Conservation (phyloP, 2,113 vertebrate species). For the Lophochroa leadbeateri region DNA sequence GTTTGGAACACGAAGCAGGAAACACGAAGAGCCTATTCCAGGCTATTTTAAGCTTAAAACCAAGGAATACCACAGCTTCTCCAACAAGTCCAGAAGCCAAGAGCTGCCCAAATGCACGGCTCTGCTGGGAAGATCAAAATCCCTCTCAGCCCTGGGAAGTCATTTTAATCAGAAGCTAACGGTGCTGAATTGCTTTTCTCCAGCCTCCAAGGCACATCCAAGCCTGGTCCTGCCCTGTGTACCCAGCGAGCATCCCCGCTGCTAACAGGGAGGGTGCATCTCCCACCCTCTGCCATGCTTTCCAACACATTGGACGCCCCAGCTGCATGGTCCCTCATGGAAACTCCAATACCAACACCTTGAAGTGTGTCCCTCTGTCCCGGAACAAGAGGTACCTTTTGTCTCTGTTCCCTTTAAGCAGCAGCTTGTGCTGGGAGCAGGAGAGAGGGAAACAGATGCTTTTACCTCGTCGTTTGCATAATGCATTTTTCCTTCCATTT, state of each 20-base stretch:
- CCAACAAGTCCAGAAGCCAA: background rate
- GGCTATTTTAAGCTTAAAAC: slow-evolving; percentile 7
- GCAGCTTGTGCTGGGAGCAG: background rate
- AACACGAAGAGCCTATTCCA: background rate
- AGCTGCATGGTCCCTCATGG: background rate
- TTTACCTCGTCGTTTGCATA: background rate
- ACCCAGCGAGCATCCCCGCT: background rate
- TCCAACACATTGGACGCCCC: background rate
- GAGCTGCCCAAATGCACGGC: background rate
- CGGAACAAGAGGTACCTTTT: background rate
- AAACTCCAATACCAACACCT: background rate
- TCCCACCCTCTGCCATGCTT: background rate
- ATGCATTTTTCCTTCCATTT: background rate
- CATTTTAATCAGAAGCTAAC: background rate
- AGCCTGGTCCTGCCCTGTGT: background rate
- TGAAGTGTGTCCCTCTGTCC: too few relatives aligned
- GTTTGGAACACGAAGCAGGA: background rate
- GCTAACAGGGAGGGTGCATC: fast-evolving
- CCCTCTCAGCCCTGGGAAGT: background rate
- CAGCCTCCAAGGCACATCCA: background rate
- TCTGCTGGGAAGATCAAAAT: background rate
- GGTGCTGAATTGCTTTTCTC: background rate
- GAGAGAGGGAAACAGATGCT: background rate
- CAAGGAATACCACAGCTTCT: slow-evolving; percentile 17
- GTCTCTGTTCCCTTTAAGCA: background rate